These are phyloP conservation scores for Cinclus mexicanus DNA, from an alignment of 2,113 vertebrate species.

Conservation along the genomic window DNA sequence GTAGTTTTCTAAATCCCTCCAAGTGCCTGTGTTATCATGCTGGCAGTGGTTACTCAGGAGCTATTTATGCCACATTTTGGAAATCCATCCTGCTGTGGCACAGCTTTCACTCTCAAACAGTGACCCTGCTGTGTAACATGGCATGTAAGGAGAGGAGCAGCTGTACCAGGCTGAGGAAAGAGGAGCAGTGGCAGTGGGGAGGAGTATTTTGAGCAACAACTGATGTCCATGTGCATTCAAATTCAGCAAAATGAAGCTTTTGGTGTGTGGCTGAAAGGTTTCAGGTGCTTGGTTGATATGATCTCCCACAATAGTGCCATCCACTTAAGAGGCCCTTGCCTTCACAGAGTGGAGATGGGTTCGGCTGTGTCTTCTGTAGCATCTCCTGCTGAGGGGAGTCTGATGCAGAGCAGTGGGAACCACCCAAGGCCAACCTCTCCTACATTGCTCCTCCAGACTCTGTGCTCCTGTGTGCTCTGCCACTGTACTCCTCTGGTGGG, in stretches of 20 bases:
- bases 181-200: background rate
- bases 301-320: background rate
- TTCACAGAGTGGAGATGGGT: rapidly evolving
- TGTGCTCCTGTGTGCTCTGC: background rate
- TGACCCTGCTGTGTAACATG: background rate
- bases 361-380: background rate
- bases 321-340: background rate
- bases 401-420: background rate
- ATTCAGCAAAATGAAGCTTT: background rate
- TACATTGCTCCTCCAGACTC: background rate
- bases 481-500: background rate
- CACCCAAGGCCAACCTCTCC: background rate
- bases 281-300: rapidly evolving
- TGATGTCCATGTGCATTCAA: background rate
- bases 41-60: conserved; percentile 5
- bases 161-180: background rate
- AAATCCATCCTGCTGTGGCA: background rate
- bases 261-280: background rate
- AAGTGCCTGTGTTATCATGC: background rate
- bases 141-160: background rate
- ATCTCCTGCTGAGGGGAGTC: background rate
- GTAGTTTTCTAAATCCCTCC: background rate
- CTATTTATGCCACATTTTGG: background rate
- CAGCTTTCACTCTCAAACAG: background rate
- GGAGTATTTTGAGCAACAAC: background rate